Percentiles rank a stretch among this genome's conserved stretches.
These are phyloP conservation scores for Parnassius smintheus DNA, from an alignment of 2,888 invertebrate genomes.

Conservation along the genomic window DNA sequence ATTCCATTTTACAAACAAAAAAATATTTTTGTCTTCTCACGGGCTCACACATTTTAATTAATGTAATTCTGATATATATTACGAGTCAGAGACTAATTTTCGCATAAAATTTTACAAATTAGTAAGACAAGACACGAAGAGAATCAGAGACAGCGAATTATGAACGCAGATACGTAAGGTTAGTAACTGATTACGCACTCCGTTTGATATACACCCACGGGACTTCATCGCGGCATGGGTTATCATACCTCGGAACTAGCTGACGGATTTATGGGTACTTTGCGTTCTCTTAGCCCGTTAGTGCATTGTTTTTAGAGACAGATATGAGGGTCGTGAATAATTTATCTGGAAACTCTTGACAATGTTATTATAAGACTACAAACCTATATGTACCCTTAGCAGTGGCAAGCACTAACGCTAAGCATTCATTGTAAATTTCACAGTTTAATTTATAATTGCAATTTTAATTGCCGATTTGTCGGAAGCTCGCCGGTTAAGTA, in stretches of 20 bases:
- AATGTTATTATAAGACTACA: not conserved
- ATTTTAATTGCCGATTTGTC: too few relatives aligned
- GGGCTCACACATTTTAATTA: too few relatives aligned
- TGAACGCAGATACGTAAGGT: constrained; percentile 20
- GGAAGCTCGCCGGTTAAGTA: too few relatives aligned
- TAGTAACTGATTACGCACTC: constrained; percentile 22
- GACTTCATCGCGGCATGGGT: constrained; percentile 13
- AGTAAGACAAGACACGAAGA: constrained; percentile 2
- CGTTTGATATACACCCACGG: constrained; percentile 23
- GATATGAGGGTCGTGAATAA: constrained; percentile 15
- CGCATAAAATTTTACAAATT: constrained; percentile 1
- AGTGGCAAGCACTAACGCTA: too few relatives aligned
- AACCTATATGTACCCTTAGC: too few relatives aligned
- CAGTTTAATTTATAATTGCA: too few relatives aligned
- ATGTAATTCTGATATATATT: too few relatives aligned
- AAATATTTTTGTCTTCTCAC: too few relatives aligned
- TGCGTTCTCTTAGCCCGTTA: constrained; percentile 8
- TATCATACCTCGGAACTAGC: constrained; percentile 13
- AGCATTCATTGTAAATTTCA: too few relatives aligned
- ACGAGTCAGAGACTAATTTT: too few relatives aligned
- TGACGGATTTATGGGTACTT: constrained; percentile 26
- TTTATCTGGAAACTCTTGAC: not conserved
- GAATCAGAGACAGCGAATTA: constrained; percentile 18
- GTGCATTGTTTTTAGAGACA: constrained; percentile 23
- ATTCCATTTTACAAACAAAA: too few relatives aligned